Evolutionary conservation across 2,113 vertebrate species (phyloP).

Genomic region (Proteles cristata): DNA sequence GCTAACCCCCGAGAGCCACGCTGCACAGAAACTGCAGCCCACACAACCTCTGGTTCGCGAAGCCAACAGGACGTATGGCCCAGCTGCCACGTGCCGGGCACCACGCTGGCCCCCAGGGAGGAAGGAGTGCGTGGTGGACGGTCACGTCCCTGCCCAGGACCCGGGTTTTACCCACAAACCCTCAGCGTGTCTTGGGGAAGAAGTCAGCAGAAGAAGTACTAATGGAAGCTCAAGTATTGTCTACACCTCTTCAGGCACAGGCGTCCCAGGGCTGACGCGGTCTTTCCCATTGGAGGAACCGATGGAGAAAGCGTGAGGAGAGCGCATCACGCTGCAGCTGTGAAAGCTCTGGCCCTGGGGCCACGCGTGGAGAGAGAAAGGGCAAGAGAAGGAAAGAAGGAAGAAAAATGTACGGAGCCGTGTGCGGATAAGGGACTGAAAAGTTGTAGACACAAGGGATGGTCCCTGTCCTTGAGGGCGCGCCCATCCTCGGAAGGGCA

Average conservation of each 20-base stretch:
- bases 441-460: neutral
- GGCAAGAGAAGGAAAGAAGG: neutral
- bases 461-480: neutral
- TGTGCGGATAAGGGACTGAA: neutral
- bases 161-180: neutral
- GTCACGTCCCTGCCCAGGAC: neutral
- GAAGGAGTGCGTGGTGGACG: rapidly evolving
- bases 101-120: rapidly evolving
- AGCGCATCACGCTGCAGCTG: rapidly evolving
- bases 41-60: neutral
- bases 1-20: neutral
- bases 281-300: neutral
- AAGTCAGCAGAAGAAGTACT: neutral
- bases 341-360: neutral
- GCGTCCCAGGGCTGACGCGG: neutral
- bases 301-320: neutral
- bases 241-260: neutral
- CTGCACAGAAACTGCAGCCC: neutral
- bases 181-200: neutral
- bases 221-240: neutral
- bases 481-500: neutral
- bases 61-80: neutral
- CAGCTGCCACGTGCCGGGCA: rapidly evolving
- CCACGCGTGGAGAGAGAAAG: rapidly evolving
- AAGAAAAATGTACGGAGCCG: neutral